A percentile compares a stretch with the other conserved stretches of the same genome.
Conservation (phyloP, 2,113 vertebrate genomes). For the Meleagris gallopavo region DNA sequence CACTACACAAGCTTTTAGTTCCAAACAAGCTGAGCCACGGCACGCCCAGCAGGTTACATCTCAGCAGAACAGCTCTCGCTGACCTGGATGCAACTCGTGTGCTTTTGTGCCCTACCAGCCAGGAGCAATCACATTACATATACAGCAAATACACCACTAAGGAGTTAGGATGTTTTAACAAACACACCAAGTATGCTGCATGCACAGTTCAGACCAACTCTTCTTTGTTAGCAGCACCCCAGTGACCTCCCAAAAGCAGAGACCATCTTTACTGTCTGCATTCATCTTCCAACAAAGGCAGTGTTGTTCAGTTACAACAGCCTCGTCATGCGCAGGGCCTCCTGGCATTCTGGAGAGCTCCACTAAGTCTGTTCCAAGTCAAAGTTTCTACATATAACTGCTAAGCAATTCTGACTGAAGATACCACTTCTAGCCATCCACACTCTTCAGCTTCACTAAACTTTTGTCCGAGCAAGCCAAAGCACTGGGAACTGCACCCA, state of each 20-base stretch:
- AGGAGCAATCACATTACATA: fast-evolving
- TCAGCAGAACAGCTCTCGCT: fast-evolving
- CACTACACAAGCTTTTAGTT: neutral
- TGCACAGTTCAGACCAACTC: neutral
- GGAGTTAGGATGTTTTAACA: neutral
- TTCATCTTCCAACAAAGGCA: conserved; percentile 65
- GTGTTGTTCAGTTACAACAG: conserved; percentile 68
- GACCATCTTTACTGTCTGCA: conserved; percentile 12
- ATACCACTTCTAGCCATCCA: neutral
- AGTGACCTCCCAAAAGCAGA: conserved; percentile 62
- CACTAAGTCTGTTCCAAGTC: conserved; percentile 4
- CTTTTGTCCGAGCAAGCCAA: neutral
- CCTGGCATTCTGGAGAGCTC: conserved; percentile 41
- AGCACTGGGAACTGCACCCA: neutral
- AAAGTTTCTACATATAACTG: conserved; percentile 50
- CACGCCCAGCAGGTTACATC: neutral
- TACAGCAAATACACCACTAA: fast-evolving
- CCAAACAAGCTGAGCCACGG: neutral
- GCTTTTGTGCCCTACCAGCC: fast-evolving
- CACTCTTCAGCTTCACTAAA: neutral
- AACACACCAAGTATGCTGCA: neutral
- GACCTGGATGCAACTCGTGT: fast-evolving
- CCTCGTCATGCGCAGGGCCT: conserved; percentile 32
- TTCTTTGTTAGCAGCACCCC: conserved; percentile 43
- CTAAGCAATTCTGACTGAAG: neutral